A percentile compares a stretch with the other conserved stretches of the same genome.
phyloP scores from a whole-genome alignment of 2,113 vertebrate genomes.

The Oenanthe oenanthe region DNA sequence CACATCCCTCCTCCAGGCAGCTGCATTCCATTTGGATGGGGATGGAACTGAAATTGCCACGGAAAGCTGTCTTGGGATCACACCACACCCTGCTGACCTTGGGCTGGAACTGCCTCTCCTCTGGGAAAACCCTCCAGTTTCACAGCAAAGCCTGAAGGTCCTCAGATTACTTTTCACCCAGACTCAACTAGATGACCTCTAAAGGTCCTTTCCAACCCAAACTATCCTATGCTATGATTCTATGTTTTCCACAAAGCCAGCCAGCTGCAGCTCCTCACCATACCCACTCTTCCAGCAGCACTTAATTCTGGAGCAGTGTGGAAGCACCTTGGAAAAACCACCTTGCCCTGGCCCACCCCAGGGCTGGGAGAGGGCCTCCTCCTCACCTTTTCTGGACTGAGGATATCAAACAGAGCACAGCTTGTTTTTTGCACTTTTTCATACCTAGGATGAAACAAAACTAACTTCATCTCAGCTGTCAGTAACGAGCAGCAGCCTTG shows the following conservation, averaged over 20 bases:
- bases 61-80: background rate
- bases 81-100: background rate
- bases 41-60: background rate
- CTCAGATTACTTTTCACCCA: background rate
- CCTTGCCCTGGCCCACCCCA: no score
- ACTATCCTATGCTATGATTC: background rate
- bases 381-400: background rate
- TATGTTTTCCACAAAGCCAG: background rate
- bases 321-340: background rate
- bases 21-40: accelerated
- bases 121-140: background rate
- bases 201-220: background rate
- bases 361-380: background rate
- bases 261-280: background rate
- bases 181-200: background rate
- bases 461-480: conserved; percentile 31
- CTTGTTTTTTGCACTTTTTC: background rate
- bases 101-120: background rate
- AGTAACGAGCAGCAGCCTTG: conserved; percentile 1
- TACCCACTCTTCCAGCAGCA: background rate
- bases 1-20: background rate
- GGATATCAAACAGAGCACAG: background rate
- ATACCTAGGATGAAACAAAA: conserved; percentile 11
- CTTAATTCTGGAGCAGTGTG: background rate
- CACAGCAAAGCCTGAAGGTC: background rate